A percentile compares a stretch with the other conserved stretches of the same genome.
Evolutionary conservation across 2,113 vertebrate species (phyloP).

Genomic region (Cercocebus atys): DNA sequence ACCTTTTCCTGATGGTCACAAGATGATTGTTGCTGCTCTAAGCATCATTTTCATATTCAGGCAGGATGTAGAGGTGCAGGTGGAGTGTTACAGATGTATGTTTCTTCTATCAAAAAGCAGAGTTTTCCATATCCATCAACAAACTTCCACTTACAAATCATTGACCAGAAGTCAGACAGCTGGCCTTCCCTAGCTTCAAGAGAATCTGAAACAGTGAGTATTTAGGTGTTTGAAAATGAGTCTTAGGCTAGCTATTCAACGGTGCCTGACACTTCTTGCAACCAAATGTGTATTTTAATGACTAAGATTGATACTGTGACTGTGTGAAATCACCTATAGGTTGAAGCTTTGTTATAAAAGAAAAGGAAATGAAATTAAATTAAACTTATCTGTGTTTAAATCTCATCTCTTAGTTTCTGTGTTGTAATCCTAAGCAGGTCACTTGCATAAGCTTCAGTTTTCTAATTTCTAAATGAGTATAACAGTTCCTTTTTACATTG

Average conservation of each 20-base stretch:
- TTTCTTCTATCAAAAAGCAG: neutral
- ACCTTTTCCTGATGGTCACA: neutral
- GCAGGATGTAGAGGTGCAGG: neutral
- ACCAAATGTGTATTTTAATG: neutral
- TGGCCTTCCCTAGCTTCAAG: neutral
- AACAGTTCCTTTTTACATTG: neutral
- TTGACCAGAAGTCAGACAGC: neutral
- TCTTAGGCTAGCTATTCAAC: neutral
- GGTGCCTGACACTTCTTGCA: neutral
- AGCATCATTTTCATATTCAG: neutral
- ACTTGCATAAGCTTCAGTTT: neutral
- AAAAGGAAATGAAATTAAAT: neutral
- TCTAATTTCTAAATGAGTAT: neutral
- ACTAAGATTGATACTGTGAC: neutral
- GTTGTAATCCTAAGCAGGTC: neutral
- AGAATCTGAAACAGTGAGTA: neutral
- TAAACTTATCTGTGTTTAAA: neutral
- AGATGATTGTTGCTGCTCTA: neutral
- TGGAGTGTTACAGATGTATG: neutral
- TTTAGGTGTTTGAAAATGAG: neutral
- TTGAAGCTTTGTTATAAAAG: conserved; percentile 20
- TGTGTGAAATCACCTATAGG: neutral
- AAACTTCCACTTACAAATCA: neutral
- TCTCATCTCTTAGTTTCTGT: neutral
- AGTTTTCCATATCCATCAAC: neutral